Percentiles rank a stretch among this genome's conserved stretches.
phyloP scores from a whole-genome alignment of 1,140 invertebrate species.

The Homarus americanus region DNA sequence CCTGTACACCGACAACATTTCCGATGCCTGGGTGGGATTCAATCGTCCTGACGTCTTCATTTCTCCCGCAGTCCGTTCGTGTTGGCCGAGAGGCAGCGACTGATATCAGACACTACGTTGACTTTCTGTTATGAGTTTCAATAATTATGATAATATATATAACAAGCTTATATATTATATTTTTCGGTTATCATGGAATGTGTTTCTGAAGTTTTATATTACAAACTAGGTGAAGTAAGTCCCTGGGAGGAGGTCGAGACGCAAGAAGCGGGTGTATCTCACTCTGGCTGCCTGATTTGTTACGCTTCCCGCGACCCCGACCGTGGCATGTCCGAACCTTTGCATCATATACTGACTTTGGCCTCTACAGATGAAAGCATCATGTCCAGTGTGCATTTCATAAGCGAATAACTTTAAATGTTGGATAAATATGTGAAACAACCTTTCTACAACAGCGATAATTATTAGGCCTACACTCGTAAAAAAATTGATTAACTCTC shows the following conservation, averaged over 20 bases:
- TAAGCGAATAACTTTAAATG: neutral
- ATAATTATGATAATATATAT: no score
- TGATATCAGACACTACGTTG: no score
- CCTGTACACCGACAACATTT: constrained; percentile 29
- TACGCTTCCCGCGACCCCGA: neutral
- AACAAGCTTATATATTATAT: no score
- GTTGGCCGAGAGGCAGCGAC: neutral
- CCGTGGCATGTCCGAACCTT: neutral
- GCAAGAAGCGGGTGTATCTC: constrained; percentile 50
- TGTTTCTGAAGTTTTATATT: no score
- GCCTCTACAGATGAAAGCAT: neutral
- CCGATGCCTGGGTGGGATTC: constrained; percentile 47
- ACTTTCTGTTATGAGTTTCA: no score
- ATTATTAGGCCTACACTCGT: no score
- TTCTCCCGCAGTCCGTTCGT: constrained; percentile 2
- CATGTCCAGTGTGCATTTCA: neutral
- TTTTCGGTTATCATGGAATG: no score
- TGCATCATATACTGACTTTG: neutral
- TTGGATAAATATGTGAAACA: no score
- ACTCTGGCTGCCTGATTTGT: constrained; percentile 64
- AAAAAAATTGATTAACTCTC: no score
- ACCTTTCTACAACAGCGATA: no score
- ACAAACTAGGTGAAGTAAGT: neutral
- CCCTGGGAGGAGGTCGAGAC: neutral
- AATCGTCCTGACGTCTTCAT: constrained; percentile 52